A percentile compares a stretch with the other conserved stretches of the same genome.
These are phyloP conservation scores for Polypedilum pembai DNA, from an alignment of 1,140 invertebrate genomes.

Conservation along the genomic window DNA sequence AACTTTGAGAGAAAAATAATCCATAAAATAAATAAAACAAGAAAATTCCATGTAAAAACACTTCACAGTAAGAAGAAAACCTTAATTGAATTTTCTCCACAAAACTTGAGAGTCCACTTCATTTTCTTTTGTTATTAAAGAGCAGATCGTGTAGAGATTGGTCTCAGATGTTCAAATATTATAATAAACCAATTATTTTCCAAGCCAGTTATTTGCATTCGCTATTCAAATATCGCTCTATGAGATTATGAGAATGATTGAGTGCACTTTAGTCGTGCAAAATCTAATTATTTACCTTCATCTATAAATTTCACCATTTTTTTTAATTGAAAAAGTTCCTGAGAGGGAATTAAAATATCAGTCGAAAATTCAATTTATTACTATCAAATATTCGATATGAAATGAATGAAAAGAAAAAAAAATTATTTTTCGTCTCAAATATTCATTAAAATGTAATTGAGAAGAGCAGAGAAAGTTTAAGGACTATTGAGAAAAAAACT, in stretches of 20 bases:
- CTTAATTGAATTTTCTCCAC: not conserved
- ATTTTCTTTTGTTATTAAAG: not conserved
- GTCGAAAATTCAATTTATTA: not conserved
- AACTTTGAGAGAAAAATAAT: too few species aligned
- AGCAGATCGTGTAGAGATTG: not conserved
- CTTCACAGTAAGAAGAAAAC: not conserved
- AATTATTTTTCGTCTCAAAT: not conserved
- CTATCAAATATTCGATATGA: not conserved
- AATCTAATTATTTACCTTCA: too few species aligned
- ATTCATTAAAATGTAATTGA: slow-evolving; percentile 3
- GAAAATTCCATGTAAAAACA: too few species aligned
- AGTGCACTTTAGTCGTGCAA: too few species aligned
- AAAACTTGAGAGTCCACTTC: not conserved
- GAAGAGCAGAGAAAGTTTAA: not conserved
- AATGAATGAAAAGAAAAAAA: not conserved
- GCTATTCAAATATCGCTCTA: too few species aligned
- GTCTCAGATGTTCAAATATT: slow-evolving; percentile 21
- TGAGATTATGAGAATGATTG: too few species aligned
- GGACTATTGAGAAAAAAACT: not conserved
- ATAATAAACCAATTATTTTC: slow-evolving; percentile 26
- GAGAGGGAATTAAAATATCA: not conserved
- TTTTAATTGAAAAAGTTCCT: not conserved
- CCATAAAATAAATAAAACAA: too few species aligned
- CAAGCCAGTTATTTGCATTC: not conserved
- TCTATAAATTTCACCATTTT: too few species aligned